Evolutionary conservation across 2,797 vertebrate species (phyloP), one percentile per base, ranked within the genome.

Genomic region (Gambusia yucatana): DNA sequence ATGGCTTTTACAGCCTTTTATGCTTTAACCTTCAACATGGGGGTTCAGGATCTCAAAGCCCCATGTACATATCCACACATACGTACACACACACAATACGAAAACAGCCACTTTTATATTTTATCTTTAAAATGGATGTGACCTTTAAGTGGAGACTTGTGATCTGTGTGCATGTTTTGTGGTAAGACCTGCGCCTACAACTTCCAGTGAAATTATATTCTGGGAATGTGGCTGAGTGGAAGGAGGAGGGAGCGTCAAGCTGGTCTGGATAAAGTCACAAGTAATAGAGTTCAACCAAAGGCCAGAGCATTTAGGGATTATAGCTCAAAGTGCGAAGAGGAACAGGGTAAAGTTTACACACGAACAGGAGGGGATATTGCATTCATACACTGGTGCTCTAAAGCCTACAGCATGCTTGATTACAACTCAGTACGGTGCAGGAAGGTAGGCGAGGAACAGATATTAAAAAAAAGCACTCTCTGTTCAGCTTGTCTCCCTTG

Each of bases 381-480:
- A 91, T 92, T 88, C 84, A 89, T 77, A 92, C 14, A 59, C 6
- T 30, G 69, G 83, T 86, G 86, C 84, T 84, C 48, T 84, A 75
- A 80, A 79, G 87, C 71, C 71, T 84, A 84, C 86, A 80, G 83
- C 92, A 95, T 94, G 93, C 94, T 84, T 22, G 7, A 81, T 83
- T 84, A 77, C 73, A 87, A 25, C 72, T 76, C 77, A 78, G 72
- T 50, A 82, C 73, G 88, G 84, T 75, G 84, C 14, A 11, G 79
- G 84, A 50, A 82, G 81, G 80, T 75, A 72, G 71, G 77, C 48
- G 83, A 86, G 88, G 79, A 81, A 73, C 3, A 78, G 70, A 82
- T 30, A 77, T 39, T 67, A 10, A 41, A 41, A 36, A 36, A 81
- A 73, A 78, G 65, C 46, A 71, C 30, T 76, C 73, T 80, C 76